Evolutionary conservation across 2,888 invertebrate genomes (phyloP).

Genomic region (Hecatera dysodea): DNA sequence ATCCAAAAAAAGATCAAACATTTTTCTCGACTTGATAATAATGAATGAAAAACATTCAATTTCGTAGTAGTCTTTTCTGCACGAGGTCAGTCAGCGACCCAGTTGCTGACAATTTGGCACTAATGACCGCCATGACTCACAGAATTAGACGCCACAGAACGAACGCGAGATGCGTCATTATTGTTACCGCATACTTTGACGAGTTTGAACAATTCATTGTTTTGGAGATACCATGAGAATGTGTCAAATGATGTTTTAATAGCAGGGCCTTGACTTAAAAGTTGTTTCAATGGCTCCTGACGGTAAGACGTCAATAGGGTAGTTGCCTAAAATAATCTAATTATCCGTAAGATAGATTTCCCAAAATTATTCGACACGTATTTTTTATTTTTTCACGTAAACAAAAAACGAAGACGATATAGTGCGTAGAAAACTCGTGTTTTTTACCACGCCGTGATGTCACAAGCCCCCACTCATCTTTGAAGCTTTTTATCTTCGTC

Average conservation of each 20-base stretch:
- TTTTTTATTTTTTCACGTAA: too few relatives aligned
- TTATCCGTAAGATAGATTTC: too few relatives aligned
- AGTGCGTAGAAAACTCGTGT: too few relatives aligned
- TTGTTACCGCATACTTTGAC: constrained; percentile 12
- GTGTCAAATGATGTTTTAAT: background rate
- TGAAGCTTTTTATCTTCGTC: too few relatives aligned
- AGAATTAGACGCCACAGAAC: constrained; percentile 47
- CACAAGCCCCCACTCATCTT: too few relatives aligned
- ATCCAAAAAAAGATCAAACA: background rate
- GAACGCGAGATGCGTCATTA: constrained; percentile 19
- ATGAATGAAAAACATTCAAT: constrained; percentile 20
- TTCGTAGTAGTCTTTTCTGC: background rate
- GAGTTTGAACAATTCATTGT: constrained; percentile 22
- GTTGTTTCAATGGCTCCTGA: background rate
- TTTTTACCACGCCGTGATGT: too few relatives aligned
- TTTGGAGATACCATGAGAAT: background rate
- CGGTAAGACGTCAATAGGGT: too few relatives aligned
- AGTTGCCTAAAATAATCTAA: too few relatives aligned
- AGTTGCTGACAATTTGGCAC: constrained; percentile 32
- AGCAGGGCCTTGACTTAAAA: background rate
- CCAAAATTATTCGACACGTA: too few relatives aligned
- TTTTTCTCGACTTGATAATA: background rate
- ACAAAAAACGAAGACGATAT: too few relatives aligned
- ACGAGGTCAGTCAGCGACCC: constrained; percentile 32
- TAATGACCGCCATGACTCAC: constrained; percentile 40